These are phyloP conservation scores for Carettochelys insculpta DNA, from an alignment of 2,113 vertebrate species.

Conservation along the genomic window DNA sequence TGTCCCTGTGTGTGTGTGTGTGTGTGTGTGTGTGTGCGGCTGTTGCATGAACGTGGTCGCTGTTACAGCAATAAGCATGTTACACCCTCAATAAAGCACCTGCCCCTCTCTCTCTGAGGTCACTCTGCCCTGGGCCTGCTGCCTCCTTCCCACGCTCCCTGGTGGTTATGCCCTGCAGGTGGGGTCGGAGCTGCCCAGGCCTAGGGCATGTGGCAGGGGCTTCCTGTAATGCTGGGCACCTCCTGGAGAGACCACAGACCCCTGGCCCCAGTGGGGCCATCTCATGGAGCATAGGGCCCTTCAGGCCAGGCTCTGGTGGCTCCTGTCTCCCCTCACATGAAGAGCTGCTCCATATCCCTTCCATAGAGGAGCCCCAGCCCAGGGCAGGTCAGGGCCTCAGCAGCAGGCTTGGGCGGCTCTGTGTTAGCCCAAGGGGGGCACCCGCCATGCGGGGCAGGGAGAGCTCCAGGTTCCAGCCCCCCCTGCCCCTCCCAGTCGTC, in stretches of 20 bases:
- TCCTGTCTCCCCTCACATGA: not conserved
- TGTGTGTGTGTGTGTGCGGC: not conserved
- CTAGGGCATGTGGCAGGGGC: not conserved
- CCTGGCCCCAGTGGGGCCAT: not conserved
- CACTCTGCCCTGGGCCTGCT: not conserved
- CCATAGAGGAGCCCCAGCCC: not conserved
- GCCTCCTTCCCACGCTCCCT: not conserved
- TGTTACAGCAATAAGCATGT: not conserved
- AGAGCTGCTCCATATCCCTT: not conserved
- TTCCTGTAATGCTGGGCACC: not conserved
- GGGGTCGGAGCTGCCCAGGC: not conserved
- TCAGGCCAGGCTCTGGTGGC: not conserved
- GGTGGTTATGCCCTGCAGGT: not conserved
- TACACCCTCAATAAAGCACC: not conserved
- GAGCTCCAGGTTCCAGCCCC: not conserved
- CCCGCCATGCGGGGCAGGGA: not conserved
- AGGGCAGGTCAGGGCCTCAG: not conserved
- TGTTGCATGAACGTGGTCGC: not conserved
- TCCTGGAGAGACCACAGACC: not conserved
- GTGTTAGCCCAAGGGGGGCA: not conserved
- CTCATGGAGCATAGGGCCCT: not conserved
- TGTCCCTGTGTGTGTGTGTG: not conserved
- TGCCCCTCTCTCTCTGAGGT: not conserved
- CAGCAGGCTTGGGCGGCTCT: not conserved
- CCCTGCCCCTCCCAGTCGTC: constrained; percentile 41